Evolutionary conservation across 2,797 vertebrate genomes (phyloP), one percentile per base, ranked within the genome.

Genomic region (Antennarius maculatus): DNA sequence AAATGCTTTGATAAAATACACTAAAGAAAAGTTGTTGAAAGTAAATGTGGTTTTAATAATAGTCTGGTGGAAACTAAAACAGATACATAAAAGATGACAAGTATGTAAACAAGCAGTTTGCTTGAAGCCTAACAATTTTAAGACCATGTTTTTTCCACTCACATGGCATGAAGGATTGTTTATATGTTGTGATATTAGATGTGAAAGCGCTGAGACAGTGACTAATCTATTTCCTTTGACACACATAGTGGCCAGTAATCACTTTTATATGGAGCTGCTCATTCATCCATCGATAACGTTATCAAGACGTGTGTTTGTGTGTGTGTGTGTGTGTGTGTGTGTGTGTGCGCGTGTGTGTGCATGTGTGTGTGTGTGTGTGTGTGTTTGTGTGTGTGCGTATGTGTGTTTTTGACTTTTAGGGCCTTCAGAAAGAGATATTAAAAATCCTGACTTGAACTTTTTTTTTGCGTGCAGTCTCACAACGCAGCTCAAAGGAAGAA

Each of bases 141-240:
- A 68, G 61, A 77, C 72, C 66, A 69, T 80, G 23, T 85, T 71
- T 55, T 61, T 10, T 17, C 52, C 79, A 69, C 77, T 82, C 86
- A 81, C 82, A 82, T 81, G 76, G 82, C 85, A 85, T 86, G 86
- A 82, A 81, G 81, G 71, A 80, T 81, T 79, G 70, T 86, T 82
- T 85, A 80, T 86, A 74, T 83, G 78, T 88, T 77, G 74, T 84
- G 80, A 89, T 89, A 89, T 90, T 90, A 90, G 86, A 86, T 70
- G 85, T 79, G 74, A 81, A 81, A 62, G 83, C 78, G 75, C 75
- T 70, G 76, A 85, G 89, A 86, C 86, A 82, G 81, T 85, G 84
- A 91, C 85, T 89, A 87, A 90, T 90, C 83, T 88, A 83, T 89
- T 90, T 88, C 85, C 86, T 88, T 84, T 88, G 7, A 39, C 81